Conservation (phyloP, 1,140 invertebrate species). For the Orchesella cincta region DNA sequence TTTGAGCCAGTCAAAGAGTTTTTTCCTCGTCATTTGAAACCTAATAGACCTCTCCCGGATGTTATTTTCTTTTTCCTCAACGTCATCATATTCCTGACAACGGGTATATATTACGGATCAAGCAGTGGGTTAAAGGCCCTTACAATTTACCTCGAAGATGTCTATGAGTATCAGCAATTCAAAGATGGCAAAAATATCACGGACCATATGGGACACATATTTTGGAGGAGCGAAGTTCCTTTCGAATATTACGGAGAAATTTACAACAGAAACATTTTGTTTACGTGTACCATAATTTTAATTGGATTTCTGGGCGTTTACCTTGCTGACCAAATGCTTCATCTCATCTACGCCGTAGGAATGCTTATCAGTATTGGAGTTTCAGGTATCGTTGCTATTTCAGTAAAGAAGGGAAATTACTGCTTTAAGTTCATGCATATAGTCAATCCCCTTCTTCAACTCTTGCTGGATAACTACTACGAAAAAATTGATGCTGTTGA, state of each 20-base stretch:
- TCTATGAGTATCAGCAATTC: neutral
- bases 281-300: neutral
- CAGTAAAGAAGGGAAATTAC: neutral
- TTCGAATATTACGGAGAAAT: neutral
- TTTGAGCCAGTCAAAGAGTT: neutral
- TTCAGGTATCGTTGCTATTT: neutral
- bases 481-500: neutral
- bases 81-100: neutral
- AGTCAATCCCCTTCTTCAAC: neutral
- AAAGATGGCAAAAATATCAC: neutral
- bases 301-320: neutral
- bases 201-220: neutral
- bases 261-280: neutral
- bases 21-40: neutral
- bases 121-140: neutral
- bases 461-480: neutral
- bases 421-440: neutral
- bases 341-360: neutral
- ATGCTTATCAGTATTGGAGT: neutral
- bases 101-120: neutral
- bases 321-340: neutral
- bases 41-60: neutral
- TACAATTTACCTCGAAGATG: neutral
- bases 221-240: neutral
- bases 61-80: neutral